Evolutionary conservation across 2,888 invertebrate genomes (phyloP), one percentile per base, ranked within the genome.

Genomic region (Pseudoips prasinana): DNA sequence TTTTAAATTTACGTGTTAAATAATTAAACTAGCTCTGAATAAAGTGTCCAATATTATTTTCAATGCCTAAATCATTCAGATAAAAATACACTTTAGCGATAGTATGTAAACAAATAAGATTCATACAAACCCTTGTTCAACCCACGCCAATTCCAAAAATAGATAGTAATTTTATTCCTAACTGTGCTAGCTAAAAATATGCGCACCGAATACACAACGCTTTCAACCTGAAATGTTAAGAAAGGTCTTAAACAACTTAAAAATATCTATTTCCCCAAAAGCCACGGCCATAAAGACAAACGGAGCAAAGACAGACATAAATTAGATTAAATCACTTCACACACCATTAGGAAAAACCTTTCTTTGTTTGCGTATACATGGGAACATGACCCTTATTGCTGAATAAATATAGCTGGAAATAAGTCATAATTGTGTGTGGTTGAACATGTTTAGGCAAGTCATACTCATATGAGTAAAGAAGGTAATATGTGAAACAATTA

Each of bases 281-380:
- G 44, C 48, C 56, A 46, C 56, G 43, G 49, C 57, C 52, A 60
- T 64, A 68, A 69, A 68, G 63, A 66, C 63, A 58, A 61, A 65
- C 58, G 64, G 58, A 64, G 61, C 63, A 56, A 60, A 55, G 58
- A 62, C 64, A 51, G 65, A 66, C 68, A 69, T 69, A 69, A 72
- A 72, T 63, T 70, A 73, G 76, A 77, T 78, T 73, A 78, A 79
- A 73, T 77, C 71, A 73, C 68, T 73, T 79, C 67, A 77, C 75
- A 75, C 75, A 54, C 79, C 77, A 81, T 81, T 79, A 76, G 70
- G 62, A 62, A 58, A 61, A 64, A 54, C 53, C 55, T 57, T 64
- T 58, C 58, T 59, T 69, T 61, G 64, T 60, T 49, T 49, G 36
- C 33, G 39, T 46, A 44, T 47, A 33, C 54, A 56, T 31, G 46